Evolutionary conservation across 2,797 vertebrate species (phyloP).

Genomic region (Pygocentrus nattereri): DNA sequence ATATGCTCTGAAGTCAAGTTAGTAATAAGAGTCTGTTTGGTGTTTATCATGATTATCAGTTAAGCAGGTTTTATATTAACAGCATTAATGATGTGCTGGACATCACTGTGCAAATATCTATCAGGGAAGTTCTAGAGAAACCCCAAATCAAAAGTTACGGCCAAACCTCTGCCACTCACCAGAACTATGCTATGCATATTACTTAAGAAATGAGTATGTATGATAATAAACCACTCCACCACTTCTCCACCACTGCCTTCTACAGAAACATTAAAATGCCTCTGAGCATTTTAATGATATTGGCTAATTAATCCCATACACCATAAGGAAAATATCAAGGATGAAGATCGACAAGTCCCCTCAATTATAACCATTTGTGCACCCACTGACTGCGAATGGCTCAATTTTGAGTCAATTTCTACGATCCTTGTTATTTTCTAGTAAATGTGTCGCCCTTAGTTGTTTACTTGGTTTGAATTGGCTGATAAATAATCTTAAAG

Average conservation of each 20-base stretch:
- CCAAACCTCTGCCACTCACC: background rate
- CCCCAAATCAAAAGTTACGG: background rate
- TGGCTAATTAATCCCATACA: background rate
- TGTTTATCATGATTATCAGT: slow-evolving; percentile 10
- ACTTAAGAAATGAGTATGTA: no score
- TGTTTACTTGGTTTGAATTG: slow-evolving; percentile 24
- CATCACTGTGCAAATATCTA: slow-evolving; percentile 26
- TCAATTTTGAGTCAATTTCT: background rate
- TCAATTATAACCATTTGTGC: no score
- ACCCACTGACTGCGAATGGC: no score
- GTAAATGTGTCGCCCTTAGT: slow-evolving; percentile 2
- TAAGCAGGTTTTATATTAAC: slow-evolving; percentile 27
- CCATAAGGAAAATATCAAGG: slow-evolving; percentile 46
- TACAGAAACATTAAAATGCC: slow-evolving; percentile 11
- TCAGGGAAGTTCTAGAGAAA: background rate
- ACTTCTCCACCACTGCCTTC: background rate
- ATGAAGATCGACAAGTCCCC: slow-evolving; percentile 4
- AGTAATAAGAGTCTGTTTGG: slow-evolving; percentile 37
- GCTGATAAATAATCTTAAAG: slow-evolving; percentile 43
- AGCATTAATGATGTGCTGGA: slow-evolving; percentile 39
- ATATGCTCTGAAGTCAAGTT: slow-evolving; percentile 57
- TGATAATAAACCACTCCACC: no score
- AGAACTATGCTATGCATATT: background rate
- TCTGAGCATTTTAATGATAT: slow-evolving; percentile 1
- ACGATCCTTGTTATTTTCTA: slow-evolving; percentile 55